Conservation (phyloP, 2,113 vertebrate species). For the cattle (Bos taurus) region DNA sequence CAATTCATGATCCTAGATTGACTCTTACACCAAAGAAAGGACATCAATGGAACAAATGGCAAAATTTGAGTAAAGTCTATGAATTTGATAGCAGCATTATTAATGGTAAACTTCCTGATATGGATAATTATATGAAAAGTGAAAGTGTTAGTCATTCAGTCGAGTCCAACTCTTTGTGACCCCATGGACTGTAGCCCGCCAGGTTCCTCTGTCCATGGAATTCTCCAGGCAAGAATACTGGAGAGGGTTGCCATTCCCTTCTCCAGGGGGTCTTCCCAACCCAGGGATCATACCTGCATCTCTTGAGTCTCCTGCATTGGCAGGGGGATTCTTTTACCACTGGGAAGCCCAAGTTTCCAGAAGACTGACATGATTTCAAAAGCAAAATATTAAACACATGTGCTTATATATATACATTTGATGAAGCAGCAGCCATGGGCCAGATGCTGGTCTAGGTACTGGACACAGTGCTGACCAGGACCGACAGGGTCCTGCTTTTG, state of each 20-base stretch:
- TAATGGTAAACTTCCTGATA: not conserved
- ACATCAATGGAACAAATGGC: not conserved
- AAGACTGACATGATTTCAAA: not conserved
- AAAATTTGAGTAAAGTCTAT: not conserved
- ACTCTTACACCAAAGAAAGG: not conserved
- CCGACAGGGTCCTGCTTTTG: not conserved
- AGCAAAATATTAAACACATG: not conserved
- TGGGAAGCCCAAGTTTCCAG: not conserved
- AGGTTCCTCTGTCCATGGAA: not conserved
- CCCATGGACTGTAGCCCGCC: rapidly evolving
- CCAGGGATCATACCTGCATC: not conserved
- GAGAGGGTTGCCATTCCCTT: not conserved
- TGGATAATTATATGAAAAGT: not conserved
- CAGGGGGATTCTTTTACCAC: not conserved
- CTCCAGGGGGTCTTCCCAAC: not conserved
- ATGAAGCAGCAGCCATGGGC: not conserved
- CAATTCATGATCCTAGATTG: not conserved
- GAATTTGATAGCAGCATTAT: not conserved
- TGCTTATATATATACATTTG: not conserved
- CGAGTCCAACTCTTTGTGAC: not conserved
- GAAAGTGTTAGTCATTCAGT: not conserved
- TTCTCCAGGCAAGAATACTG: not conserved
- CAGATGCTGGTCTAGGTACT: no score
- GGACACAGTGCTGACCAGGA: no score
- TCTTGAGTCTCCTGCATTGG: not conserved